phyloP scores from a whole-genome alignment of 2,113 vertebrate genomes.

The Piaya cayana region DNA sequence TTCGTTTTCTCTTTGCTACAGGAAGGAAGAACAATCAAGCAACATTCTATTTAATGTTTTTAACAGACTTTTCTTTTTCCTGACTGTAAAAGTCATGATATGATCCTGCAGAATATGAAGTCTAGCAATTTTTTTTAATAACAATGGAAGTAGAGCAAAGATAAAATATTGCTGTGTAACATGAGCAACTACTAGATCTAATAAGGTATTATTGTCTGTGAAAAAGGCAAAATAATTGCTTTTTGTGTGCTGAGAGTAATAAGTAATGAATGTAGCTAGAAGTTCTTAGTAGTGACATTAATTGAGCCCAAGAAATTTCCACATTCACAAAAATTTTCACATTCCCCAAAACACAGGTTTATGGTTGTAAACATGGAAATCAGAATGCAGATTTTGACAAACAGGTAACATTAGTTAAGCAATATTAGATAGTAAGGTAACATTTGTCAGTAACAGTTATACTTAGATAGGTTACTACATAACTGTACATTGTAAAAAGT shows the following conservation, averaged over 20 bases:
- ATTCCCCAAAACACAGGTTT: neutral
- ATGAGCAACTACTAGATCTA: neutral
- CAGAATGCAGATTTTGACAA: neutral
- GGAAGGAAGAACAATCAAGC: neutral
- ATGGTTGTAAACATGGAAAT: neutral
- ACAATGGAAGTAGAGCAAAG: neutral
- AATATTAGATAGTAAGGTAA: neutral
- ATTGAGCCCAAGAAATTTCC: neutral
- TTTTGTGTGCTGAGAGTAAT: neutral
- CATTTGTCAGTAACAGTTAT: neutral
- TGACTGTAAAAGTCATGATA: neutral
- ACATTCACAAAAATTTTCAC: neutral
- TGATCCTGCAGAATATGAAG: neutral
- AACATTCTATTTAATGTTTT: neutral
- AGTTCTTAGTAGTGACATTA: neutral
- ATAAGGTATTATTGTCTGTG: neutral
- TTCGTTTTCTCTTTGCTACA: neutral
- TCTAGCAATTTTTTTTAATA: neutral
- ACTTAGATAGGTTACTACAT: neutral
- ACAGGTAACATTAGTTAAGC: neutral
- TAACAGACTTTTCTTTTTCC: neutral
- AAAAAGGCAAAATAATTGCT: neutral
- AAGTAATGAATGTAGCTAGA: neutral
- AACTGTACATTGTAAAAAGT: neutral
- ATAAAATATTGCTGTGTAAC: neutral